These are phyloP conservation scores for Chiroxiphia lanceolata DNA, from an alignment of 2,797 vertebrate genomes.

Conservation along the genomic window DNA sequence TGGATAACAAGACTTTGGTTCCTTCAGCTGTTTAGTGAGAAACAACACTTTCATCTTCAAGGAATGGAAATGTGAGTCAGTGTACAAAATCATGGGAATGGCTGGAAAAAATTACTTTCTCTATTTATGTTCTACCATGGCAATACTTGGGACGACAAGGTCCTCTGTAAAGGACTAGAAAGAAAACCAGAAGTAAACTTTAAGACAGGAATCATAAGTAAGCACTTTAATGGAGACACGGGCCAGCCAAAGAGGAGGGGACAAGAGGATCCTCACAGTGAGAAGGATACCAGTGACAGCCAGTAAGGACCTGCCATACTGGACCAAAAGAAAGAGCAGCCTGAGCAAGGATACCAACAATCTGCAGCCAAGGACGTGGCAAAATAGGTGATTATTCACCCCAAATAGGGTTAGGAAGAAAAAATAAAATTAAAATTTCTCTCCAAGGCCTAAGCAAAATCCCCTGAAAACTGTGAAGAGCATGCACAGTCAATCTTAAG, in stretches of 20 bases:
- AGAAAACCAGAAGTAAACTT: background rate
- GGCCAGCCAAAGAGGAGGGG: background rate
- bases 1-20: background rate
- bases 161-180: background rate
- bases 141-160: background rate
- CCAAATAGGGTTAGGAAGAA: background rate
- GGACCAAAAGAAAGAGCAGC: background rate
- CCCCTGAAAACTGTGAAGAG: background rate
- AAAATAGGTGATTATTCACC: background rate
- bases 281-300: background rate
- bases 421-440: background rate
- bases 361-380: accelerated
- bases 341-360: background rate
- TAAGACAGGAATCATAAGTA: background rate
- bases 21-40: background rate
- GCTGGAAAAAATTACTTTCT: background rate
- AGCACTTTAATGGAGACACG: background rate
- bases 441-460: background rate
- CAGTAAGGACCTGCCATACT: background rate
- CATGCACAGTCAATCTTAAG: background rate
- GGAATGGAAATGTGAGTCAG: background rate
- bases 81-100: background rate
- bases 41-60: background rate
- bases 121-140: background rate
- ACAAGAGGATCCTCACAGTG: background rate